These are phyloP conservation scores for Tetranychus piercei DNA, from an alignment of 2,888 invertebrate genomes.

Conservation along the genomic window DNA sequence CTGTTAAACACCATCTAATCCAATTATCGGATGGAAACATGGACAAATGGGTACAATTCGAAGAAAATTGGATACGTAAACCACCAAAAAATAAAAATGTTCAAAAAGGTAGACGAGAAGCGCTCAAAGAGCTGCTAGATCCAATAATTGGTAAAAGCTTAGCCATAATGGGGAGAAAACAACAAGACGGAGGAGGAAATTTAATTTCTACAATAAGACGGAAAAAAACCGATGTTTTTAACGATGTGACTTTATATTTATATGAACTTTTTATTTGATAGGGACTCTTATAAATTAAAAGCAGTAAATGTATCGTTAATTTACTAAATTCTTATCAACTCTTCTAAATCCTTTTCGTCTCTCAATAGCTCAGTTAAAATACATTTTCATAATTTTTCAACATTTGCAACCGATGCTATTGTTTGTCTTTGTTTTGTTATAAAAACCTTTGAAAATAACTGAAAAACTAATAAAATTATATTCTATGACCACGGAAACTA, in stretches of 20 bases:
- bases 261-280: not conserved
- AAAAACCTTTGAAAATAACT: too few relatives aligned
- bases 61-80: not conserved
- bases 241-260: not conserved
- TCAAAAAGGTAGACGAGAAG: constrained; percentile 14
- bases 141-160: constrained; percentile 16
- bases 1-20: constrained; percentile 10
- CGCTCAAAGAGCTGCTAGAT: constrained; percentile 13
- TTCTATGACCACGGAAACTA: too few relatives aligned
- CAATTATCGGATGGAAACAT: constrained; percentile 12
- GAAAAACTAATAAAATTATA: too few relatives aligned
- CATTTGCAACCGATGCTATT: too few relatives aligned
- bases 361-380: too few relatives aligned
- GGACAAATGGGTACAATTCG: constrained; percentile 14
- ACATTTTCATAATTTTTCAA: too few relatives aligned
- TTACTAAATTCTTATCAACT: too few relatives aligned
- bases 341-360: too few relatives aligned
- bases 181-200: not conserved
- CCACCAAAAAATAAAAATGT: not conserved
- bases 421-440: too few relatives aligned
- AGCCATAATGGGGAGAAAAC: not conserved
- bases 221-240: not conserved
- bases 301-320: too few relatives aligned
- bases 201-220: not conserved
- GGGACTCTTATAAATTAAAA: too few relatives aligned